Evolutionary conservation across 2,113 vertebrate species (phyloP), one percentile per base, ranked within the genome.

Genomic region (Alethe diademata): DNA sequence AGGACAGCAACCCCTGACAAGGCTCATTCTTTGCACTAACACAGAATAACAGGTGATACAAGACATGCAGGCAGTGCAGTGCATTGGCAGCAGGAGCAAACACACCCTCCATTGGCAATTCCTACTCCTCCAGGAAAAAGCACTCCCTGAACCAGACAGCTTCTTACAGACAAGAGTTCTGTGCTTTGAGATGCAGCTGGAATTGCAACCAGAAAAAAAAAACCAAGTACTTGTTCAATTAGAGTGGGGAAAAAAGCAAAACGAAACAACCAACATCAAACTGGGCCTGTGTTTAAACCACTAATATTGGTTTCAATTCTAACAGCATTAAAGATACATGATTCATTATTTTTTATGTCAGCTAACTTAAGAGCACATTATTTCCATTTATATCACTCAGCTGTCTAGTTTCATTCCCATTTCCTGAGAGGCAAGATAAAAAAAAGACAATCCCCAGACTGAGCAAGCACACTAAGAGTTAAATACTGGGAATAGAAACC

Each of bases 11-110:
- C 19, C 9, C 33, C 1, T 26, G 47, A 20, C 50, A 42, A 6
- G 25, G 73, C 33, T 24, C 7, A 1, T 5, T 58, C 78, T 13
- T 38, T 9, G 20, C 31, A 56, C 24, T 9, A 8, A 5, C 66
- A 65, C 35, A 64, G n/a, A 85, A 0, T 2, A 38, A 14, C 24
- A 64, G 42, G 29, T 2, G 57, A 18, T 14, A 6, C 0, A 8
- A 25, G 25, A 19, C 14, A 17, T 1, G 11, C 45, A 82, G 12
- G 11, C 36, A 82, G 12, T 2, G 58, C 7, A 23, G 7, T 2
- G 12, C 23, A 23, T 7, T 2, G 72, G 80, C 64, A 83, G 60
- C 50, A 56, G 36, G 6, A 43, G 14, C 4, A 4, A 83, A 23
- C 13, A 31, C 4, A 24, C 50, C 50, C 40, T 35, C 24, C 5